These are phyloP conservation scores for Charaxes varanes DNA, from an alignment of 1,140 invertebrate genomes.

Conservation along the genomic window DNA sequence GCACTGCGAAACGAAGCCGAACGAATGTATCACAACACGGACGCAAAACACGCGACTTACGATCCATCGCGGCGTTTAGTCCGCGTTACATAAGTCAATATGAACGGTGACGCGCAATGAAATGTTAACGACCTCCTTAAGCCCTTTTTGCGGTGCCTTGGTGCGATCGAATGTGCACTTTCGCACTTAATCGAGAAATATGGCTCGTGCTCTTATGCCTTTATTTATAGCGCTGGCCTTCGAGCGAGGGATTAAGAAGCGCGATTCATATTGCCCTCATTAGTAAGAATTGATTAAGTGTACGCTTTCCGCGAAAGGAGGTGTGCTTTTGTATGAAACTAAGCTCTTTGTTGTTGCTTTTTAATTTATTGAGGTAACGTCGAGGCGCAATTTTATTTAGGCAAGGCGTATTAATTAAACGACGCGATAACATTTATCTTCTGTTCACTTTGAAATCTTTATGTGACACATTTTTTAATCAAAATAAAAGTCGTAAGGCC, in stretches of 20 bases:
- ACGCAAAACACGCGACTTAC: slow-evolving; percentile 12
- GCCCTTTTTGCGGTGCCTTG: slow-evolving; percentile 13
- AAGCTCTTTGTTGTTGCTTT: neutral
- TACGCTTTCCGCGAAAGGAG: slow-evolving; percentile 15
- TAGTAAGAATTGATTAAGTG: slow-evolving; percentile 60
- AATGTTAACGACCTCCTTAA: slow-evolving; percentile 16
- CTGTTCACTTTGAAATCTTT: too few species aligned
- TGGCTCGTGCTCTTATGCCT: slow-evolving; percentile 61
- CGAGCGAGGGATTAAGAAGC: slow-evolving; percentile 53
- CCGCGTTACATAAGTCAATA: slow-evolving; percentile 10
- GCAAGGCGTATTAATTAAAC: too few species aligned
- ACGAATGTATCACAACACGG: slow-evolving; percentile 19
- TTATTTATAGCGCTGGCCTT: slow-evolving; percentile 60
- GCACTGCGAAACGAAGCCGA: slow-evolving; percentile 19
- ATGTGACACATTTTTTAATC: too few species aligned
- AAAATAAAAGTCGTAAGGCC: too few species aligned
- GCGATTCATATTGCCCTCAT: slow-evolving; percentile 63
- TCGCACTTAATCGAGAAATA: slow-evolving; percentile 72
- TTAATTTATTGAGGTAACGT: too few species aligned
- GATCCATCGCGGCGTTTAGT: slow-evolving; percentile 17
- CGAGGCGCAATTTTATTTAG: too few species aligned
- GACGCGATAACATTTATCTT: too few species aligned
- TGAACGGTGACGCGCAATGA: slow-evolving; percentile 17
- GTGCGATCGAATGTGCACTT: slow-evolving; percentile 41
- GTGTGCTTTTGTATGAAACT: neutral